Evolutionary conservation across 2,113 vertebrate genomes (phyloP).

Genomic region (Arvicanthis niloticus): DNA sequence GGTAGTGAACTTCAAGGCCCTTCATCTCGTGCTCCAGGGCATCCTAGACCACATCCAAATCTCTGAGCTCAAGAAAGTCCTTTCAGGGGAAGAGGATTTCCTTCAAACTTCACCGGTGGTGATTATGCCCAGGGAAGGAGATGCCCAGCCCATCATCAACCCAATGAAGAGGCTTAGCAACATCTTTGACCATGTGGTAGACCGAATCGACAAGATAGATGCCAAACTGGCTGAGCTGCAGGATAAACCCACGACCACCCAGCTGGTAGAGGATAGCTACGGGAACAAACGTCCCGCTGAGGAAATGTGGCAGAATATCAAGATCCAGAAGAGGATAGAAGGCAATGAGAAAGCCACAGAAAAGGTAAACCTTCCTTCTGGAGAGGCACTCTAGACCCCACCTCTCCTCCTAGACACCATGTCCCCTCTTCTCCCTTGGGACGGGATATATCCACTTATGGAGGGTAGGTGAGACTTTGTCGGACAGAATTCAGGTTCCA

Average conservation of each 20-base stretch:
- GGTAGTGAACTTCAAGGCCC: slow-evolving; percentile 78
- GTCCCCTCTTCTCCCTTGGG: neutral
- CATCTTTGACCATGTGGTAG: slow-evolving; percentile 78
- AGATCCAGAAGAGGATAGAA: slow-evolving; percentile 82
- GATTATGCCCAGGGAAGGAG: slow-evolving; percentile 57
- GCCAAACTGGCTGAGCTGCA: neutral
- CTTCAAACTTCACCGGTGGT: neutral
- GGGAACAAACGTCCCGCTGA: neutral
- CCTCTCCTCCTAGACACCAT: neutral
- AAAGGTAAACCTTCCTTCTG: slow-evolving; percentile 70
- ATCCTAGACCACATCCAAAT: slow-evolving; percentile 82
- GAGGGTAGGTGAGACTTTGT: neutral
- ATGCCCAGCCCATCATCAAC: neutral
- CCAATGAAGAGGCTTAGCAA: slow-evolving; percentile 17
- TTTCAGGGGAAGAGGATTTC: slow-evolving; percentile 59
- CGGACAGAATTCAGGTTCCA: neutral
- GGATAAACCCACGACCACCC: accelerated
- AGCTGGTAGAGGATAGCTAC: slow-evolving; percentile 67
- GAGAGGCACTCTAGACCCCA: accelerated
- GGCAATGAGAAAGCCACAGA: slow-evolving; percentile 72
- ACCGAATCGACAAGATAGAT: slow-evolving; percentile 55
- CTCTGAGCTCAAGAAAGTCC: slow-evolving; percentile 3
- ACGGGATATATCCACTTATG: neutral
- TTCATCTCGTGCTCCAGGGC: slow-evolving; percentile 78
- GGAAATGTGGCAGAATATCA: slow-evolving; percentile 78